Conservation (phyloP, 2,888 invertebrate genomes). For the Tiliacea aurago region DNA sequence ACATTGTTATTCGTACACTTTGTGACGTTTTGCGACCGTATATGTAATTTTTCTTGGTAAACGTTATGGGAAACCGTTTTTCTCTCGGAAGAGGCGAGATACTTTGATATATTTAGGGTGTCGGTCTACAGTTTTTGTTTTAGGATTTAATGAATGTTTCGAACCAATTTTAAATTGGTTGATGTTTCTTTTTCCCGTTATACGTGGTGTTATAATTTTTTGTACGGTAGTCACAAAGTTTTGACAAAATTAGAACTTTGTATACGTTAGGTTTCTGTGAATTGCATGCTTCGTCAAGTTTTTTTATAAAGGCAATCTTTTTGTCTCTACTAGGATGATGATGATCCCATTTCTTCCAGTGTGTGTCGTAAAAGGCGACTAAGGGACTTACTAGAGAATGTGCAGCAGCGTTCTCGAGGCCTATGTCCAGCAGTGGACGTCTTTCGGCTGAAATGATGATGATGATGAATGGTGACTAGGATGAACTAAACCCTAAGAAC, state of each 20-base stretch:
- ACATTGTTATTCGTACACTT: slow-evolving; percentile 65
- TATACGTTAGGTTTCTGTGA: neutral
- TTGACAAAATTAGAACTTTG: neutral
- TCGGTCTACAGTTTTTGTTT: slow-evolving; percentile 63
- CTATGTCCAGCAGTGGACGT: too few species aligned
- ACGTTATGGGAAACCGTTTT: slow-evolving; percentile 85
- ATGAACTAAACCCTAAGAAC: neutral
- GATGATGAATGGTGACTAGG: too few species aligned
- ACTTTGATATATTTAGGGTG: slow-evolving; percentile 74
- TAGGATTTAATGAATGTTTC: slow-evolving; percentile 48
- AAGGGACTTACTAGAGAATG: too few species aligned
- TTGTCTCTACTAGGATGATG: neutral
- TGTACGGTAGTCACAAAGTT: neutral
- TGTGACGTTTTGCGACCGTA: slow-evolving; percentile 68
- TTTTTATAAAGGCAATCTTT: neutral
- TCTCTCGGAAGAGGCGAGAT: slow-evolving; percentile 70
- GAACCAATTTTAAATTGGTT: slow-evolving; percentile 27
- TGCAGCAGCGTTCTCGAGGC: too few species aligned
- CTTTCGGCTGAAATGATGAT: too few species aligned
- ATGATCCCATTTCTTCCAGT: too few species aligned
- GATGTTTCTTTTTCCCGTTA: neutral
- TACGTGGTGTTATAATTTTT: slow-evolving; percentile 10
- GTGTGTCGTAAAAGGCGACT: too few species aligned
- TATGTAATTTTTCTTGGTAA: slow-evolving; percentile 81
- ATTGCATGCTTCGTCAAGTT: neutral